Evolutionary conservation across 2,113 vertebrate species (phyloP).

Genomic region (Tachuris rubrigastra): DNA sequence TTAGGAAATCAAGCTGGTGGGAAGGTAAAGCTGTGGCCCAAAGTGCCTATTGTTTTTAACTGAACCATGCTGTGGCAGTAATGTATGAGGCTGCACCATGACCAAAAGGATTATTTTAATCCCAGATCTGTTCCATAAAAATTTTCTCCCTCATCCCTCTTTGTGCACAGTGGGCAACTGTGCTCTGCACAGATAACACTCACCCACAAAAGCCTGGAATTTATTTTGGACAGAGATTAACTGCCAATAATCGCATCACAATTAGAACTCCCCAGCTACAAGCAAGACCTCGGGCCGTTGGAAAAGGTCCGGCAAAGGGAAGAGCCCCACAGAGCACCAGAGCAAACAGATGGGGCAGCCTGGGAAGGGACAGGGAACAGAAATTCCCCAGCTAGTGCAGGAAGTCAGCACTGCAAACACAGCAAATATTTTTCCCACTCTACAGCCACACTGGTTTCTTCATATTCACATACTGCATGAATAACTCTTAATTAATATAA

Average conservation of each 20-base stretch:
- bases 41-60: not conserved
- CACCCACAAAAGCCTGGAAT: not conserved
- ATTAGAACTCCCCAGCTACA: accelerated
- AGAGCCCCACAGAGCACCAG: not conserved
- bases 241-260: not conserved
- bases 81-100: not conserved
- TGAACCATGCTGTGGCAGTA: not conserved
- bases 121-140: not conserved
- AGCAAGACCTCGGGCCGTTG: not conserved
- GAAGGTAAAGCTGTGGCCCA: not conserved
- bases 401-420: not conserved
- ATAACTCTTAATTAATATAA: not conserved
- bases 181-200: not conserved
- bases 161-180: not conserved
- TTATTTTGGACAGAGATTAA: not conserved
- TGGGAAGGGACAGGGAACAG: not conserved
- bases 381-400: not conserved
- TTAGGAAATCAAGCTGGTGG: not conserved
- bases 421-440: not conserved
- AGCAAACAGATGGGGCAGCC: not conserved
- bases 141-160: not conserved
- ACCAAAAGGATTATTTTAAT: not conserved
- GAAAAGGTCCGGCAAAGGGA: not conserved
- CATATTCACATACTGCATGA: not conserved
- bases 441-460: not conserved